phyloP scores from a whole-genome alignment of 2,888 invertebrate species.

The Pachydiplax longipennis region DNA sequence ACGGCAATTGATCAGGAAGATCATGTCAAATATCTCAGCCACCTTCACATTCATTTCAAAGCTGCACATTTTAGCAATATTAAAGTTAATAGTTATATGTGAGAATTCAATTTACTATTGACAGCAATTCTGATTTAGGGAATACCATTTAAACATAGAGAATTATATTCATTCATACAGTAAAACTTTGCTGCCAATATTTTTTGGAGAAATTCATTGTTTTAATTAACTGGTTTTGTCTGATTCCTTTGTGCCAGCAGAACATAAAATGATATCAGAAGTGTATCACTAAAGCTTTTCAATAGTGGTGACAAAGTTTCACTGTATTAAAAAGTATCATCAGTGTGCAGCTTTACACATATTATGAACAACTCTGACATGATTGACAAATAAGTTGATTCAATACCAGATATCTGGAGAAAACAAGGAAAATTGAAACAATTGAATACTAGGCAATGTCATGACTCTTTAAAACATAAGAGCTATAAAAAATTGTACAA shows the following conservation, averaged over 20 bases:
- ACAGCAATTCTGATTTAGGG: not conserved
- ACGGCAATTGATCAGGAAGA: conserved; percentile 2
- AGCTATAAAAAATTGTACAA: not conserved
- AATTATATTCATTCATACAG: not conserved
- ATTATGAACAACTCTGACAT: not conserved
- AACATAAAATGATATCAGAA: not conserved
- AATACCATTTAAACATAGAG: conserved; percentile 19
- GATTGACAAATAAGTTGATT: not conserved
- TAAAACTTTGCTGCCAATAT: not conserved
- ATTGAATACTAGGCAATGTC: not conserved
- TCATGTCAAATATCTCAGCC: not conserved
- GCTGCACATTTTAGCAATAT: conserved; percentile 9
- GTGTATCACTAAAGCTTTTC: not conserved
- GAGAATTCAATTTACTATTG: not conserved
- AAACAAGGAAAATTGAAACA: not conserved
- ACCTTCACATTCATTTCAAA: not conserved
- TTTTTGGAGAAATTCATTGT: not conserved
- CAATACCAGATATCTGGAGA: not conserved
- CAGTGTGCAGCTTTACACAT: conserved; percentile 5
- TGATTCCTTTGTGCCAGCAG: not conserved
- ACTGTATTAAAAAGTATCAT: not conserved
- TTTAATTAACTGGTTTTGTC: not conserved
- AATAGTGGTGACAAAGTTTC: conserved; percentile 12
- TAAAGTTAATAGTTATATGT: not conserved
- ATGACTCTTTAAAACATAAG: not conserved